phyloP scores from a whole-genome alignment of 2,888 invertebrate species.

The Caenorhabditis virilis region DNA sequence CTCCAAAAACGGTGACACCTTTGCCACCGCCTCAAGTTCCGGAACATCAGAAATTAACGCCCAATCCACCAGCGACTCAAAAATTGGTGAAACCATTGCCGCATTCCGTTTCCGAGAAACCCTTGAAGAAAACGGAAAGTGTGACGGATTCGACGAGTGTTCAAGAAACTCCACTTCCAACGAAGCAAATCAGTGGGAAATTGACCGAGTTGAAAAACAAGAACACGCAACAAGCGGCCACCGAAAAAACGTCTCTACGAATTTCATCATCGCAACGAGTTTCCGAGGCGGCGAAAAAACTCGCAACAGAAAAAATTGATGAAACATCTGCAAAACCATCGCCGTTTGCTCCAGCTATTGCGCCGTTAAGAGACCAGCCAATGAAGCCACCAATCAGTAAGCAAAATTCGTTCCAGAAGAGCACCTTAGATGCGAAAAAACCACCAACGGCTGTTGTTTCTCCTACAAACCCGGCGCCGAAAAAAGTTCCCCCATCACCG shows the following conservation, averaged over 20 bases:
- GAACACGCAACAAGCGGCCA: conserved; percentile 12
- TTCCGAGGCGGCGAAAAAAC: conserved; percentile 1
- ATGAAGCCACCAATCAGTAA: conserved; percentile 17
- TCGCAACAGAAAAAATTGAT: background rate
- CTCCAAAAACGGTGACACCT: conserved; percentile 24
- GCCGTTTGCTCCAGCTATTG: conserved; percentile 22
- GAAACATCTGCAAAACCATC: conserved; percentile 8
- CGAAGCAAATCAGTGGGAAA: conserved; percentile 47
- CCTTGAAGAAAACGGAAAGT: conserved; percentile 1
- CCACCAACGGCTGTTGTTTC: conserved; percentile 15
- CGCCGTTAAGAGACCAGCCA: conserved; percentile 12
- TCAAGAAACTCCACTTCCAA: background rate
- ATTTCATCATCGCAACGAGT: conserved; percentile 15
- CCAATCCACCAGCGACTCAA: conserved; percentile 24
- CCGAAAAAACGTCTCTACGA: conserved; percentile 17
- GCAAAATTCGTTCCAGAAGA: too few relatives aligned
- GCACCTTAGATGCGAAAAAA: conserved; percentile 2
- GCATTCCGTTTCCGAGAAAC: conserved; percentile 27
- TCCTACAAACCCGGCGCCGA: background rate
- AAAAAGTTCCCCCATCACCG: conserved; percentile 25
- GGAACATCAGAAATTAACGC: conserved; percentile 20
- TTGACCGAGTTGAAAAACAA: conserved; percentile 44
- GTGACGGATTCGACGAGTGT: background rate
- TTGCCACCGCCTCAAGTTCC: conserved; percentile 11
- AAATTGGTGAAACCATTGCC: conserved; percentile 28